Base-by-base conservation (phyloP, 1,140 invertebrate species). In the Pogonomyrmex barbatus region DNA sequence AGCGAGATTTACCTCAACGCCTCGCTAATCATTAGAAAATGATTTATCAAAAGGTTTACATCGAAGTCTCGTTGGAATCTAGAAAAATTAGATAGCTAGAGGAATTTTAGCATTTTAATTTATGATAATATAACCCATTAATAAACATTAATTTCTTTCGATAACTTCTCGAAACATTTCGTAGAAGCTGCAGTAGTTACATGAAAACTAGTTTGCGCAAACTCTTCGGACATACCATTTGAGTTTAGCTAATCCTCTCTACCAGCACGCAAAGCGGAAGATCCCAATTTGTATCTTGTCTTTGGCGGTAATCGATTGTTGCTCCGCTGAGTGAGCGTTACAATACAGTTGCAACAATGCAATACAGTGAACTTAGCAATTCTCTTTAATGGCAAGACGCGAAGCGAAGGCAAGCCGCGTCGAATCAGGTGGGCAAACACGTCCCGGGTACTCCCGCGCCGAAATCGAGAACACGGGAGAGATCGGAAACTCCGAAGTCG, bases 401-500 rank as follows among this genome's bases (percentile, higher is more conserved):
- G 62, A 42, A 65, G 36, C 24, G 50, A 42, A 42, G 54, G 65
- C 65, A 36, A 75, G 58, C 33, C 24, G 24, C 63, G 54, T 82
- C 85, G 83, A 83, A 89, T 89, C 85, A 60, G 45, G 56, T 82
- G 50, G 39, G 71, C 76, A 86, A 89, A 89, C 83, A 76, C 30
- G 39, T 58, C 54, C 54, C 39, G 75, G 47, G 39, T 84, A 47
- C 71, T n/a, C 17, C 30, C 10, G 6, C 30, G 12, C 45, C 63
- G 36, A 77, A 62, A 85, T 63, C 85, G 88, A 79, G 79, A 83
- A 75, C 42, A 24, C 30, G 65, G 68, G 89, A 62, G 73, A 68
- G 82, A 87, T 76, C 73, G 75, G 50, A 45, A 90, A 90, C 85
- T 90, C 86, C 70, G 68, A 87, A 90, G 78, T 90, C 89, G 87